phyloP scores from a whole-genome alignment of 2,888 invertebrate species.

The Apotomis capreana region DNA sequence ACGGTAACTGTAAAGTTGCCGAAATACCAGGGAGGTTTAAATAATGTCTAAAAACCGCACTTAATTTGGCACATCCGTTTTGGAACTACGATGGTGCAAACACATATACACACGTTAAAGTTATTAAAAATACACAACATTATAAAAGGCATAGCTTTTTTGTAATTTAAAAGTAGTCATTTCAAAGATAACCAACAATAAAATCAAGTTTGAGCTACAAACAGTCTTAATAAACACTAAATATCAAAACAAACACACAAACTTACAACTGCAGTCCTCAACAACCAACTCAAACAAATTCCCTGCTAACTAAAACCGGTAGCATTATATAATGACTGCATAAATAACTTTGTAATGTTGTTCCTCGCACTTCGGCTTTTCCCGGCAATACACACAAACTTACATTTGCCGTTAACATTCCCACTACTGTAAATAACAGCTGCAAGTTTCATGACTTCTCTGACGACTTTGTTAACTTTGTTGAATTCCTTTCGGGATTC shows the following conservation, averaged over 20 bases:
- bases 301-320: slow-evolving; percentile 12
- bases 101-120: too few species aligned
- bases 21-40: too few species aligned
- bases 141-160: too few species aligned
- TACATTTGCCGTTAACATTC: slow-evolving; percentile 2
- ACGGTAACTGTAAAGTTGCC: too few species aligned
- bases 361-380: slow-evolving; percentile 26
- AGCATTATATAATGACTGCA: slow-evolving; percentile 28
- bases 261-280: slow-evolving; percentile 18
- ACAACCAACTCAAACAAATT: slow-evolving; percentile 18
- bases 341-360: slow-evolving; percentile 23
- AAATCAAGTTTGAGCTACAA: slow-evolving; percentile 14
- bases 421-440: background rate
- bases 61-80: too few species aligned
- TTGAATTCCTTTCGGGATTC: slow-evolving; percentile 16
- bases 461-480: slow-evolving; percentile 5
- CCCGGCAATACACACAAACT: slow-evolving; percentile 18
- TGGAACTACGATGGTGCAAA: too few species aligned
- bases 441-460: background rate
- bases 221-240: slow-evolving; percentile 31
- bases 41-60: too few species aligned
- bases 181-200: slow-evolving; percentile 6
- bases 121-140: too few species aligned
- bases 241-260: slow-evolving; percentile 29
- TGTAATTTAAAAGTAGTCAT: background rate